These are phyloP conservation scores for Anoura caudifer DNA, from an alignment of 2,113 vertebrate genomes.

Conservation along the genomic window DNA sequence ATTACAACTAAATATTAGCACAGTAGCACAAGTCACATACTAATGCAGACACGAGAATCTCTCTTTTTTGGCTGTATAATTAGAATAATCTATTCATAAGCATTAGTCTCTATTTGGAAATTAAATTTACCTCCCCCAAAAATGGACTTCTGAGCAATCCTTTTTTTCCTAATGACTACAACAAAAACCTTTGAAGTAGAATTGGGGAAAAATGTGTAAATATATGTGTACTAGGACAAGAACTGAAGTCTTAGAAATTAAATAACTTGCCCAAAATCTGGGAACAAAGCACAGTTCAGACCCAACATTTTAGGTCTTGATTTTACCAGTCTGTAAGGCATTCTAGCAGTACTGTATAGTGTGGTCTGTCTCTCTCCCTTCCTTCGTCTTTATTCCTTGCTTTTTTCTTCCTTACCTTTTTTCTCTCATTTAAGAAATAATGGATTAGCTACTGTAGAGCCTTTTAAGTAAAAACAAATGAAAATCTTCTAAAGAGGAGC, in stretches of 20 bases:
- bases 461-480: not conserved
- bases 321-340: not conserved
- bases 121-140: not conserved
- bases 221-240: not conserved
- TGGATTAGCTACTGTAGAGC: not conserved
- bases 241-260: not conserved
- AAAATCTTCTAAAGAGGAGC: not conserved
- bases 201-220: not conserved
- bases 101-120: not conserved
- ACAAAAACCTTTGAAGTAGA: not conserved
- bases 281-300: not conserved
- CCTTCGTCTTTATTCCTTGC: not conserved
- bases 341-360: not conserved
- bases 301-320: not conserved
- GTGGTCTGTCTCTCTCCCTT: not conserved
- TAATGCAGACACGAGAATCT: not conserved
- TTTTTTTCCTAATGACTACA: not conserved
- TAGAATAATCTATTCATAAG: not conserved
- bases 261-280: not conserved
- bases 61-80: not conserved
- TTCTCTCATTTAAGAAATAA: not conserved
- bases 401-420: not conserved
- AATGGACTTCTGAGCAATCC: not conserved
- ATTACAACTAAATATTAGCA: not conserved
- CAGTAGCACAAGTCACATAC: not conserved